Conservation (phyloP, 2,113 vertebrate species). For the Origma solitaria region DNA sequence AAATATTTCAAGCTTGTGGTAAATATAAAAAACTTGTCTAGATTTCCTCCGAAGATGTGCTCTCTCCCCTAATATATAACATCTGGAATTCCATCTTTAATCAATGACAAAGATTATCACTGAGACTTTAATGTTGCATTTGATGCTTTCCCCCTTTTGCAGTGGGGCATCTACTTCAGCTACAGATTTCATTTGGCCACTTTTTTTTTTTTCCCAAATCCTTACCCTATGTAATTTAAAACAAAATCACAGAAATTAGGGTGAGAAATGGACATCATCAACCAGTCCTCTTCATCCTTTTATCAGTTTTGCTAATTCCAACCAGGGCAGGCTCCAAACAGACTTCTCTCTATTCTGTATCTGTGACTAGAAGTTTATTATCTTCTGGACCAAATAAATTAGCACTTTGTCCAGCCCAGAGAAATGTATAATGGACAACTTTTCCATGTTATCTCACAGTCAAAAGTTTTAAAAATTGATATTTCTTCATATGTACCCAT, state of each 20-base stretch:
- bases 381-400: neutral
- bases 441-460: neutral
- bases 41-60: neutral
- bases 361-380: neutral
- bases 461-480: accelerated
- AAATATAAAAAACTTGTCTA: neutral
- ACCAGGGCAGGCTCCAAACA: neutral
- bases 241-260: neutral
- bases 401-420: neutral
- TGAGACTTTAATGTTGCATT: neutral
- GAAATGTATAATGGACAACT: neutral
- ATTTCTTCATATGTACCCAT: neutral
- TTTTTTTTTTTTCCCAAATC: neutral
- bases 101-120: neutral
- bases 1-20: neutral
- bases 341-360: neutral
- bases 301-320: neutral
- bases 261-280: neutral
- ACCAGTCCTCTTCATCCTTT: neutral
- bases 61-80: neutral
- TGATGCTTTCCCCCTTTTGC: neutral
- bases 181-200: neutral
- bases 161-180: neutral
- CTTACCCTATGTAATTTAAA: neutral
- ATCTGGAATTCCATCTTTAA: neutral